Evolutionary conservation across 2,797 vertebrate genomes (phyloP), one percentile per base, ranked within the genome.

Genomic region (Spondyliosoma cantharus): DNA sequence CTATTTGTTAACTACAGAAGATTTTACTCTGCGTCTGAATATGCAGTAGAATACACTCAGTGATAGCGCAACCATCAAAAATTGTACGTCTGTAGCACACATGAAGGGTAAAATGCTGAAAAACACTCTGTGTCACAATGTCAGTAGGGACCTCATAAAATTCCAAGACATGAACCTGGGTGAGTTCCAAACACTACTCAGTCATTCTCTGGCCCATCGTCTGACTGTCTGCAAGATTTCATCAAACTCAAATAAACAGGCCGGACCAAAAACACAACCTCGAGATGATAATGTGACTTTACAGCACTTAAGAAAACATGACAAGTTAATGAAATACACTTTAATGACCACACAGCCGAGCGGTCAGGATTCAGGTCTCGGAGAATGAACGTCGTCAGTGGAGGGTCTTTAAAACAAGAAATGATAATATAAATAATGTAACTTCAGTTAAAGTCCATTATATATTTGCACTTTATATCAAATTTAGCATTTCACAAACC

Each of bases 241-340:
- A 50, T 61, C 46, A 37, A 59, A 56, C 24, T 49, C 4, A 19
- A 56, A 50, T 32, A 45, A 43, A 65, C 11, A 32, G 29, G 46
- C 6, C 1, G 7, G 19, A 42, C 14, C 32, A 59, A 61, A 64
- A 60, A 43, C 49, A 65, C 46, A 60, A 69, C 48, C 48, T 61
- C 20, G 50, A 75, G 27, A 46, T 64, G 60, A 37, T 13, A 49
- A 24, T n/a, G 9, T 37, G 46, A 64, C 5, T 78, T 57, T 68
- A 32, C 17, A 46, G 29, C 64, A 14, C n/a, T 24, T 59, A 15
- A 70, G 45, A 59, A 45, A n/a, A 25, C 32, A 76, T 15, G 29
- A 22, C 60, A 48, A 59, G 16, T 72, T 64, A 59, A 77, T 77
- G 53, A 68, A 80, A 71, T n/a, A n/a, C 16, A 37, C 27, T 65